Percentiles rank a stretch among this genome's conserved stretches.
phyloP scores from a whole-genome alignment of 2,888 invertebrate species.

The Epirrhoe tristata region DNA sequence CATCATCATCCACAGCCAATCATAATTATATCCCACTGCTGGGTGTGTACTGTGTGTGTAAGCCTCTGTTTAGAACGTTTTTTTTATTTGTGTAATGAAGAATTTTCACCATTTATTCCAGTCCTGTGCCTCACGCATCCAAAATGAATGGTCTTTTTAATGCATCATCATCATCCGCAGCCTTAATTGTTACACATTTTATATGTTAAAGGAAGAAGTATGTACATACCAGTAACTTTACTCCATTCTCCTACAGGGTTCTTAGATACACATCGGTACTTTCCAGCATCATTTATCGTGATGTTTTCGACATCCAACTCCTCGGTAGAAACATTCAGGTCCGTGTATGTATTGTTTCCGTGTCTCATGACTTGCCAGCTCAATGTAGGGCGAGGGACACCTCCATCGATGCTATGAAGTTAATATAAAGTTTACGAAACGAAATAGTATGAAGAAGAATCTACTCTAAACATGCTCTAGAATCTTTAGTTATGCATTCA shows the following conservation, averaged over 20 bases:
- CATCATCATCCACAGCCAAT: too few relatives aligned
- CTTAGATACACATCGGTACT: conserved; percentile 12
- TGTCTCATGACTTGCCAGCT: conserved; percentile 14
- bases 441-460: neutral
- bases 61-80: too few relatives aligned
- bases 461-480: too few relatives aligned
- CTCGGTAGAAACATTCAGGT: neutral
- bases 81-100: too few relatives aligned
- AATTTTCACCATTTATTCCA: too few relatives aligned
- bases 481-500: too few relatives aligned
- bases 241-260: conserved; percentile 9
- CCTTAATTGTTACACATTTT: neutral
- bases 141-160: too few relatives aligned
- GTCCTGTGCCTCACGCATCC: too few relatives aligned
- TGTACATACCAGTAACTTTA: conserved; percentile 9
- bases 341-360: neutral
- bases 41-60: too few relatives aligned
- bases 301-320: conserved; percentile 12
- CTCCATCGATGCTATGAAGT: conserved; percentile 2
- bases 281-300: conserved; percentile 17
- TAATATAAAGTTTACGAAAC: neutral
- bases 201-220: neutral
- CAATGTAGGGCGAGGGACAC: conserved; percentile 11
- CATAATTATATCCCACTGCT: too few relatives aligned
- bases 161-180: too few relatives aligned